Evolutionary conservation across 2,113 vertebrate genomes (phyloP).

Genomic region (Jaculus jaculus): DNA sequence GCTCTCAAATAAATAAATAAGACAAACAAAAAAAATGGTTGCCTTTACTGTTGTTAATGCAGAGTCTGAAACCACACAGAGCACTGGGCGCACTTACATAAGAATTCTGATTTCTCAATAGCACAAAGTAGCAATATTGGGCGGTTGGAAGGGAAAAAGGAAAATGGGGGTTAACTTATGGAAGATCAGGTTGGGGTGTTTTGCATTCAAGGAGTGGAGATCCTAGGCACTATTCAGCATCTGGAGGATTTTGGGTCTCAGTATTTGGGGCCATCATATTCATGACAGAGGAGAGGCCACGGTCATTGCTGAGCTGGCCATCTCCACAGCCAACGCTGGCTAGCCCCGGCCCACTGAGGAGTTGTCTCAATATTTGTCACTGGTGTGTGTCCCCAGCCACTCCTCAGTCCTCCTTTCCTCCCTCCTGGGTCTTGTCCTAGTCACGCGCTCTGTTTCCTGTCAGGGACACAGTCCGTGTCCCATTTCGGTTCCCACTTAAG

Average conservation of each 20-base stretch:
- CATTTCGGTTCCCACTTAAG: conserved; percentile 66
- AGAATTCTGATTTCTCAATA: conserved; percentile 38
- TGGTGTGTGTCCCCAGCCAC: conserved; percentile 44
- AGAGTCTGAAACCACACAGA: background rate
- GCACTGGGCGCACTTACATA: background rate
- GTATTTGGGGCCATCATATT: background rate
- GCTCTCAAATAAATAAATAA: too few relatives aligned
- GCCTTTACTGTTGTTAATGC: background rate
- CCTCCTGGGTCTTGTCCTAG: conserved; percentile 75
- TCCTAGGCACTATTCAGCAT: background rate
- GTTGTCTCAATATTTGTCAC: conserved; percentile 11
- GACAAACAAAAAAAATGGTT: too few relatives aligned
- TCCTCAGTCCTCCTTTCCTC: conserved; percentile 64
- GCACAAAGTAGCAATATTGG: background rate
- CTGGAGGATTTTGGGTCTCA: background rate
- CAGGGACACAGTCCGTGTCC: conserved; percentile 66
- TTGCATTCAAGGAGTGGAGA: background rate
- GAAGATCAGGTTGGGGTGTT: background rate
- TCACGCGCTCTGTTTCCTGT: conserved; percentile 69
- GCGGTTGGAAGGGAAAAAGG: background rate
- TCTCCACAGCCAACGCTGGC: background rate
- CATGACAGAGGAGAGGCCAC: background rate
- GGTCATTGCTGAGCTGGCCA: background rate
- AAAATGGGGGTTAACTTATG: too few relatives aligned
- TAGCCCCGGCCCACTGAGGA: background rate